phyloP scores from a whole-genome alignment of 2,888 invertebrate genomes.

The Habroteleia sp. region DNA sequence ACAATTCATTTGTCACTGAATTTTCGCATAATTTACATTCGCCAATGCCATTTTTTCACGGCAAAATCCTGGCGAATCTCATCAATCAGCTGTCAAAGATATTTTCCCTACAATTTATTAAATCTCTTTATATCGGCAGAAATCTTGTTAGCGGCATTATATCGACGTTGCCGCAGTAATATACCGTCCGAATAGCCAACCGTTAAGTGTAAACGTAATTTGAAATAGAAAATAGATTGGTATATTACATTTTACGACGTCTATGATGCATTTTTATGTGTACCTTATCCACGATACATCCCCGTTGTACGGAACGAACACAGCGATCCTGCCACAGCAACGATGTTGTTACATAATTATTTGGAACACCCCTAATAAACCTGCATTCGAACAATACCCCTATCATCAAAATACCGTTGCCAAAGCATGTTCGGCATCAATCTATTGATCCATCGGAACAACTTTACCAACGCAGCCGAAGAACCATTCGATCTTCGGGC shows the following conservation, averaged over 20 bases:
- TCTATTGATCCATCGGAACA: slow-evolving; percentile 52
- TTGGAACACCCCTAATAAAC: slow-evolving; percentile 31
- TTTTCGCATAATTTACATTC: slow-evolving; percentile 2
- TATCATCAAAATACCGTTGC: slow-evolving; percentile 25
- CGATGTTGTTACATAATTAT: slow-evolving; percentile 49
- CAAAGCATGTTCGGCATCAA: slow-evolving; percentile 39
- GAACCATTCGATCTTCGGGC: slow-evolving; percentile 21
- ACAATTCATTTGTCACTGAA: not conserved
- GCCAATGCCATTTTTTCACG: not conserved
- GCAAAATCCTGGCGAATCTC: not conserved
- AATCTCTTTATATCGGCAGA: slow-evolving; percentile 23
- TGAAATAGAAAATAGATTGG: slow-evolving; percentile 37
- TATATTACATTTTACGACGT: slow-evolving; percentile 26
- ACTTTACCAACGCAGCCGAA: slow-evolving; percentile 34
- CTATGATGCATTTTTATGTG: slow-evolving; percentile 23
- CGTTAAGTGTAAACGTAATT: slow-evolving; percentile 30
- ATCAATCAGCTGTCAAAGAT: slow-evolving; percentile 35
- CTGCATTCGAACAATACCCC: slow-evolving; percentile 34
- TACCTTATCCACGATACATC: slow-evolving; percentile 19
- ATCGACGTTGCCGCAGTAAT: not conserved
- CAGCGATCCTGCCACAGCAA: not conserved
- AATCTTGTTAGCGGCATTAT: slow-evolving; percentile 25
- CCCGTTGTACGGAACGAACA: not conserved
- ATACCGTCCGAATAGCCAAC: slow-evolving; percentile 2
- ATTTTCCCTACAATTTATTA: slow-evolving; percentile 38